Base-by-base conservation (phyloP, 2,113 vertebrate genomes). In the Channa maculata region DNA sequence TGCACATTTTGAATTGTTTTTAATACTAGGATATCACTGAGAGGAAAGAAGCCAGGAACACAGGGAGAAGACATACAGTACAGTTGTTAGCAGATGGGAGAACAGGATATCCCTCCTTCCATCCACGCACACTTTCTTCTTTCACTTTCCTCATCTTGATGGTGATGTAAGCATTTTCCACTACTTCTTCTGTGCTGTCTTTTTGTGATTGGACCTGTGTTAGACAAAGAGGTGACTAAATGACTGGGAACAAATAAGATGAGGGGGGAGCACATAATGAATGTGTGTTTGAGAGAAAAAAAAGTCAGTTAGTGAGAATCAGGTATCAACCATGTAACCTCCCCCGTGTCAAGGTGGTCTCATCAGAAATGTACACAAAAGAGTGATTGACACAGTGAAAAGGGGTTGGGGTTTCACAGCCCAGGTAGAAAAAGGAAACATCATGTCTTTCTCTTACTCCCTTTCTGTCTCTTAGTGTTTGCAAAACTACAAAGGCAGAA, bases 341-440 rank as follows among this genome's bases (percentile, higher is more conserved):
- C 86, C 65, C 68, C 83, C 54, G 73, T 83, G 91, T 92, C 88
- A 83, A 85, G 71, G 77, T 77, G 88, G 82, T 86, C 89, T 88
- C 86, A 85, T 84, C 77, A 78, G 66, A 78, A 60, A 51, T 45
- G 3, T 43, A 71, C 89, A 94, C 92, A 94, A 93, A 93, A 89
- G 88, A 86, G 46, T 57, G 36, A 71, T 82, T 84, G 91, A 92
- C 91, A 92, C 87, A 82, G 83, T 88, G 87, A 90, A 89, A 88
- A 83, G 82, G 79, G 70, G 91, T 93, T 93, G 88, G 48, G 79
- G 87, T 95, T 93, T 94, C 93, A 93, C 84, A 85, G 92, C 60
- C 54, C 12, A 74, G 72, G 50, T 58, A 85, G 86, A 74, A 86
- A 91, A 93, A 92, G 84, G 83, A 92, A 93, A 92, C 90, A 90